Evolutionary conservation across 2,797 vertebrate species (phyloP).

Genomic region (Borostomias antarcticus): DNA sequence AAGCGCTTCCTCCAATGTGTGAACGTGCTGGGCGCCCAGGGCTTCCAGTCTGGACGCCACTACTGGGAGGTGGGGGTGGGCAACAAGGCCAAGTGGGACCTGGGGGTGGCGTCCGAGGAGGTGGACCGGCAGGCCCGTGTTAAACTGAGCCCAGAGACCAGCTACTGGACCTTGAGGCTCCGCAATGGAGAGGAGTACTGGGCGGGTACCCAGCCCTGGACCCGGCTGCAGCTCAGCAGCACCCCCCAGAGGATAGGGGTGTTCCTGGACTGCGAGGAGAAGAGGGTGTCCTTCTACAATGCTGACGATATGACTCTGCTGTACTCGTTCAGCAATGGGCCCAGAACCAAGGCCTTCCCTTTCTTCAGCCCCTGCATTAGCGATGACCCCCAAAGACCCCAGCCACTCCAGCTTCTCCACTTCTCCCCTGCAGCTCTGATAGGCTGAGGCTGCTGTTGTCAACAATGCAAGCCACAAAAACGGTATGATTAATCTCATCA

Average conservation of each 20-base stretch:
- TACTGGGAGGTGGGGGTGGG: conserved; percentile 90
- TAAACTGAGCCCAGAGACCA: conserved; percentile 80
- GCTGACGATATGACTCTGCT: conserved; percentile 80
- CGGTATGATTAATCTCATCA: not conserved
- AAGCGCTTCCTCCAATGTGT: conserved; percentile 83
- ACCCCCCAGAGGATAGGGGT: conserved; percentile 73
- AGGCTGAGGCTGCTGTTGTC: not conserved
- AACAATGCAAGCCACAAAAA: not conserved
- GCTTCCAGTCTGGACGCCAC: conserved; percentile 76
- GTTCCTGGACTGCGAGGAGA: conserved; percentile 80
- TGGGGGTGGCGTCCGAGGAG: conserved; percentile 79
- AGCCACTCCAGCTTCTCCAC: conserved; percentile 81
- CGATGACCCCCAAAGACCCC: conserved; percentile 59
- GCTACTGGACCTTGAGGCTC: conserved; percentile 86
- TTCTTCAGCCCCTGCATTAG: conserved; percentile 90
- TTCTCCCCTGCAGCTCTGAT: conserved; percentile 46
- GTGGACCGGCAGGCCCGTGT: conserved; percentile 75
- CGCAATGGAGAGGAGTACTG: conserved; percentile 75
- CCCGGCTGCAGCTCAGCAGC: conserved; percentile 55
- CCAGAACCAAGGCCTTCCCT: conserved; percentile 74
- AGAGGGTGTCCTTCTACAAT: conserved; percentile 80
- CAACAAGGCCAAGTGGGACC: conserved; percentile 85
- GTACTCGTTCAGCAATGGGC: conserved; percentile 75
- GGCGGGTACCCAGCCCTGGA: conserved; percentile 81
- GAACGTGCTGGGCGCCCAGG: conserved; percentile 77